These are phyloP conservation scores for Acomys russatus DNA, from an alignment of 2,797 vertebrate genomes.

Conservation along the genomic window DNA sequence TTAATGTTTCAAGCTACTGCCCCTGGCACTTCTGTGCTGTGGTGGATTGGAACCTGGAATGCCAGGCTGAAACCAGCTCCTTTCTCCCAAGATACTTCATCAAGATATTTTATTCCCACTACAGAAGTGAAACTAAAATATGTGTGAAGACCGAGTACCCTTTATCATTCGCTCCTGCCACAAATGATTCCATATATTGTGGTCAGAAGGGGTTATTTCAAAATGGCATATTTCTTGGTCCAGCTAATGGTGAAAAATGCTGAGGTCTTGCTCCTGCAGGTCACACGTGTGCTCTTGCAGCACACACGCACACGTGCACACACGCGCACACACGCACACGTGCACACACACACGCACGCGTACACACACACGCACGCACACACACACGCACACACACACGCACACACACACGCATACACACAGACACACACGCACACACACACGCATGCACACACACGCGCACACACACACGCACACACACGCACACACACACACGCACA, in stretches of 20 bases:
- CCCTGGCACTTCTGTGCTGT: neutral
- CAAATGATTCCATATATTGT: constrained; percentile 18
- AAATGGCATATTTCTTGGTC: constrained; percentile 8
- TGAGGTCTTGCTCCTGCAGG: neutral
- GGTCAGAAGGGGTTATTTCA: neutral
- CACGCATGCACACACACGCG: no score
- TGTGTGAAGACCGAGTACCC: neutral
- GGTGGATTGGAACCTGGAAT: neutral
- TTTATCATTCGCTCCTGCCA: neutral
- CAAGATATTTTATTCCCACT: neutral
- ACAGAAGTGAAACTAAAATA: neutral
- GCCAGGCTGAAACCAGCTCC: neutral
- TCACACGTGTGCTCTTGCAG: neutral
- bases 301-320: no score
- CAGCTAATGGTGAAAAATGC: neutral
- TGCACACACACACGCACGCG: no score
- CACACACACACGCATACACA: no score
- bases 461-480: no score
- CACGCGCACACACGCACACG: no score
- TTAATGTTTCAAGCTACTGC: neutral
- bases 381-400: no score
- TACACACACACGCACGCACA: no score
- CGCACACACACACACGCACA: no score
- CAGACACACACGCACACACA: neutral
- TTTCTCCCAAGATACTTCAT: neutral